Base-by-base conservation (phyloP, 2,888 invertebrate species). In the Tetropium fuscum region DNA sequence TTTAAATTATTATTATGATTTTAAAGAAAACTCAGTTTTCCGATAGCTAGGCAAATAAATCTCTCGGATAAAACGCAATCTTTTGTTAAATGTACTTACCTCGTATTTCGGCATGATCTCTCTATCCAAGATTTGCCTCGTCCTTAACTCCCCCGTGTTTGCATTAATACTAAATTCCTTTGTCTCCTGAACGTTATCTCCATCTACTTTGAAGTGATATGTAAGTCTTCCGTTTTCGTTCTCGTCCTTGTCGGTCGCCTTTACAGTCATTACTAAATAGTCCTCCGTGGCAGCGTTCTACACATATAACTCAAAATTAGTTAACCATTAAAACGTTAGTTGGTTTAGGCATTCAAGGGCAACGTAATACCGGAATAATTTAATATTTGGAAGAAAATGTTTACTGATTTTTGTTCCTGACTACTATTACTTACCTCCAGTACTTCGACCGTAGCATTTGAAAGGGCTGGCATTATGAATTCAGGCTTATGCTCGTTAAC, bases 211-310 rank as follows among this genome's bases (percentile, higher is more conserved):
- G 59, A 94, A 83, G 78, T 90, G 92, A 81, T 96, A 97, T 1
- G 92, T 91, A 0, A 96, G 86, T 49, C 89, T 85, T 0, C 95
- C 95, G 79, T 94, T 95, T 66, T 92, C 91, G 1, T 94, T 94
- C 0, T 86, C 84, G 76, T 96, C 95, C 66, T 88, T 87, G 76
- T 96, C 96, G 0, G 86, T 85, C 0, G 96, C 96, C 75, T 90
- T 89, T 0, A 95, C 90, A 1, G 91, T 92, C 76, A 94, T 88
- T 60, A 96, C 88, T 2, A 93, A 81, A 76, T 90, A 91, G 73
- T 91, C 90, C 1, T 89, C 87, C 67, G 89, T 87, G 0, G 91
- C 91, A 47, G 90, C 88, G 71, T 92, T 93, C 90, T 87, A n/a
- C n/a, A n/a, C 25, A 25, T 1, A 5, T 8, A 1, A 8, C 27